phyloP scores from a whole-genome alignment of 1,140 invertebrate genomes.

The Eulimnadia texana region DNA sequence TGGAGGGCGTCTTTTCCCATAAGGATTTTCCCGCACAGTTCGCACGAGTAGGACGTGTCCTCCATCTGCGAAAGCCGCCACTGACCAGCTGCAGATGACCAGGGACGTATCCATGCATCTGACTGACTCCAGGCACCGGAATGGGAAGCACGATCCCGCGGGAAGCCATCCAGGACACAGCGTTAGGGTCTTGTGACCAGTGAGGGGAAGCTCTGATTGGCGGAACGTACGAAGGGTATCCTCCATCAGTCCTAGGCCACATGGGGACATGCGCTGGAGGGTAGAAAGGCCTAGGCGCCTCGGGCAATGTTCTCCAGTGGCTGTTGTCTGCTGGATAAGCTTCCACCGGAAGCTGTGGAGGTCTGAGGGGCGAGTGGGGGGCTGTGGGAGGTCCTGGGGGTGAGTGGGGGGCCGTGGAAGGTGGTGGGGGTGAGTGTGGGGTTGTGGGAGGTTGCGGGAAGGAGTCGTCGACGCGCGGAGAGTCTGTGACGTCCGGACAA shows the following conservation, averaged over 20 bases:
- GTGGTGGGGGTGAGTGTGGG: constrained; percentile 5
- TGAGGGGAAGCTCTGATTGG: not conserved
- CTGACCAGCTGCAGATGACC: not conserved
- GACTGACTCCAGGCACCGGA: not conserved
- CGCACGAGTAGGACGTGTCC: constrained; percentile 4
- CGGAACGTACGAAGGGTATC: not conserved
- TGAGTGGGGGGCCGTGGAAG: not conserved
- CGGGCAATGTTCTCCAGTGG: not conserved
- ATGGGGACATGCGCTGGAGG: not conserved
- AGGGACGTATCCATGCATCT: not conserved
- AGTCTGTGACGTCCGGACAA: not conserved
- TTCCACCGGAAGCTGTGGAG: too few species aligned
- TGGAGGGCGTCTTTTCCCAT: not conserved
- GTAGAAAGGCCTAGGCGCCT: not conserved
- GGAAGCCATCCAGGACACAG: constrained; percentile 6
- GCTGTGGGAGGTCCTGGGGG: not conserved
- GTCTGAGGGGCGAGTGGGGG: not conserved
- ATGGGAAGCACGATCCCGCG: not conserved
- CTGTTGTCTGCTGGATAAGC: not conserved
- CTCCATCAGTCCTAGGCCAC: not conserved
- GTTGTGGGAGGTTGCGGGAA: not conserved
- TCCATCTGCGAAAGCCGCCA: not conserved
- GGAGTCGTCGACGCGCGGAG: not conserved
- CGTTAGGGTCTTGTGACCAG: constrained; percentile 3
- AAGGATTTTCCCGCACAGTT: constrained; percentile 7